Evolutionary conservation across 2,797 vertebrate species (phyloP).

Genomic region (Gallirallus australis): DNA sequence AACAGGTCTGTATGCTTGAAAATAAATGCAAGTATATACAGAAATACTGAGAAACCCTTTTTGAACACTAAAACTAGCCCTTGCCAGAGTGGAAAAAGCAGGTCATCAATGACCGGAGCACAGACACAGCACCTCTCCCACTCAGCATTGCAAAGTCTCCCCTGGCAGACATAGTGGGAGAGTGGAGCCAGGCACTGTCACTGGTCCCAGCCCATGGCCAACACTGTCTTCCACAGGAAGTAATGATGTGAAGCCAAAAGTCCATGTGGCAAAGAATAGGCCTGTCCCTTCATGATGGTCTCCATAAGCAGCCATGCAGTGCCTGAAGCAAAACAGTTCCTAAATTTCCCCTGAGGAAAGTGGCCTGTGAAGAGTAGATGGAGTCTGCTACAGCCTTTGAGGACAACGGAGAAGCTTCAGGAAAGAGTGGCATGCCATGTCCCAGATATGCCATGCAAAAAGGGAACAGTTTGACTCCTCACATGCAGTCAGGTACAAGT

Average conservation of each 20-base stretch:
- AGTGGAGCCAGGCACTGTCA: neutral
- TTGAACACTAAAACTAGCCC: neutral
- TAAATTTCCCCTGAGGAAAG: neutral
- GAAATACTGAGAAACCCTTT: neutral
- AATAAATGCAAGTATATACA: neutral
- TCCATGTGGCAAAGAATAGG: neutral
- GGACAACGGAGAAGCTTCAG: neutral
- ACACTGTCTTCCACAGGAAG: neutral
- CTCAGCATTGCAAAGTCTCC: neutral
- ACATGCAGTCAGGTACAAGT: neutral
- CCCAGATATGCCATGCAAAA: neutral
- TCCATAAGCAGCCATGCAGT: neutral
- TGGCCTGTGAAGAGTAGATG: neutral
- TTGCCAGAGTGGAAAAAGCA: neutral
- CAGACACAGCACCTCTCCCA: neutral
- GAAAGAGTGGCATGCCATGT: neutral
- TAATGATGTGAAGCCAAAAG: neutral
- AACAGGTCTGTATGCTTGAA: neutral
- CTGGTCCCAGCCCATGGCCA: neutral
- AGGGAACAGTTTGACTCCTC: neutral
- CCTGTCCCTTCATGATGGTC: neutral
- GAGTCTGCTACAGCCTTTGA: neutral
- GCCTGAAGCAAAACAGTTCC: neutral
- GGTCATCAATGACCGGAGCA: accelerated
- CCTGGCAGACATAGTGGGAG: neutral